phyloP scores from a whole-genome alignment of 2,113 vertebrate species.

The Sinocyclocheilus grahami region DNA sequence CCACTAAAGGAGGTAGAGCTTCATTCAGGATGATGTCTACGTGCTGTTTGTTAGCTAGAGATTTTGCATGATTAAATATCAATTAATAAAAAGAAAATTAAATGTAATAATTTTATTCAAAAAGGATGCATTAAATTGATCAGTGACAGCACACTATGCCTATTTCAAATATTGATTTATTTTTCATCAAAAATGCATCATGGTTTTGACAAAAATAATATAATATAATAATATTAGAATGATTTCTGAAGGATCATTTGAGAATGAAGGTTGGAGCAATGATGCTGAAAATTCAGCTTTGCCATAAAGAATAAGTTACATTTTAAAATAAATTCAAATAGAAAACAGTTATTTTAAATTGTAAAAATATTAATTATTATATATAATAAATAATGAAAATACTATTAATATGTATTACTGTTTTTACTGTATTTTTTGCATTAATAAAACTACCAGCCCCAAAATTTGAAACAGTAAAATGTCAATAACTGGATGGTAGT shows the following conservation, averaged over 20 bases:
- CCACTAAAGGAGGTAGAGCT: too few species aligned
- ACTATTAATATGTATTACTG: neutral
- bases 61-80: neutral
- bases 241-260: neutral
- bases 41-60: neutral
- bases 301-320: neutral
- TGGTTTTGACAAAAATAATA: too few species aligned
- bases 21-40: neutral
- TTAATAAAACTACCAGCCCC: neutral
- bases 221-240: too few species aligned
- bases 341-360: neutral
- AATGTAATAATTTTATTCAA: neutral
- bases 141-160: neutral
- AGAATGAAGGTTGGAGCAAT: neutral
- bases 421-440: neutral
- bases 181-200: neutral
- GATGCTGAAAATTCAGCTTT: neutral
- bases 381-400: too few species aligned
- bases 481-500: neutral
- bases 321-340: neutral
- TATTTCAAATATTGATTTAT: too few species aligned
- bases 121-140: neutral
- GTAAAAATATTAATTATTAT: neutral
- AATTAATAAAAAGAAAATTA: neutral
- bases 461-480: neutral